Evolutionary conservation across 2,888 invertebrate genomes (phyloP).

Genomic region (Agrotis clavis): DNA sequence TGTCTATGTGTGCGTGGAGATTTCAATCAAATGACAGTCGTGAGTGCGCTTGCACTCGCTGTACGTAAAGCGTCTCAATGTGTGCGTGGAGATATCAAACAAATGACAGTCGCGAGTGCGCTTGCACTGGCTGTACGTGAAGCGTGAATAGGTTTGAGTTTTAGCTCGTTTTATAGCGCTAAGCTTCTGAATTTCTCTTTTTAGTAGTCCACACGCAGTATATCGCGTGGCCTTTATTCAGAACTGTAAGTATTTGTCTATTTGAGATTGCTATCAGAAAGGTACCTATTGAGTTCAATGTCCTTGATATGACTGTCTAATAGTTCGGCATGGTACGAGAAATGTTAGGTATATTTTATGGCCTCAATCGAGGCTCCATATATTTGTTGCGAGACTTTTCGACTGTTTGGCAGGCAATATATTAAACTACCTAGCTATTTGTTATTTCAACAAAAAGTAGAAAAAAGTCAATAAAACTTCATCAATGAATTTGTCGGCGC

Average conservation of each 20-base stretch:
- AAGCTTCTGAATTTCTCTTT: neutral
- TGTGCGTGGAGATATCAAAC: neutral
- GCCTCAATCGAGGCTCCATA: neutral
- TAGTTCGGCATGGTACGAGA: neutral
- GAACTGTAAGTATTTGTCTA: neutral
- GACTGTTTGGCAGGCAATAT: neutral
- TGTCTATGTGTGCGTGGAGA: neutral
- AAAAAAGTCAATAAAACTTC: neutral
- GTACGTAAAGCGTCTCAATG: neutral
- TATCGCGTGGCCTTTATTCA: conserved; percentile 12
- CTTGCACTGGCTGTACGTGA: neutral
- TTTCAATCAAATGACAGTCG: neutral
- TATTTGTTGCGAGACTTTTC: neutral
- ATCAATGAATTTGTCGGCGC: neutral
- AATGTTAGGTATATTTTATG: neutral
- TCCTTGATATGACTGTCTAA: neutral
- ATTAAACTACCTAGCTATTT: neutral
- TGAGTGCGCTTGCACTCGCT: neutral
- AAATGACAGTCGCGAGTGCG: neutral
- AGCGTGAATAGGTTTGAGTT: too few species aligned
- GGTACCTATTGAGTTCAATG: conserved; percentile 19
- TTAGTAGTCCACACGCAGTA: neutral
- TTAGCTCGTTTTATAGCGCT: neutral
- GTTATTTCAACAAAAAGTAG: neutral
- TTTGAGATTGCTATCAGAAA: conserved; percentile 19